phyloP scores from a whole-genome alignment of 2,888 invertebrate genomes.

The Athetis lepigone region DNA sequence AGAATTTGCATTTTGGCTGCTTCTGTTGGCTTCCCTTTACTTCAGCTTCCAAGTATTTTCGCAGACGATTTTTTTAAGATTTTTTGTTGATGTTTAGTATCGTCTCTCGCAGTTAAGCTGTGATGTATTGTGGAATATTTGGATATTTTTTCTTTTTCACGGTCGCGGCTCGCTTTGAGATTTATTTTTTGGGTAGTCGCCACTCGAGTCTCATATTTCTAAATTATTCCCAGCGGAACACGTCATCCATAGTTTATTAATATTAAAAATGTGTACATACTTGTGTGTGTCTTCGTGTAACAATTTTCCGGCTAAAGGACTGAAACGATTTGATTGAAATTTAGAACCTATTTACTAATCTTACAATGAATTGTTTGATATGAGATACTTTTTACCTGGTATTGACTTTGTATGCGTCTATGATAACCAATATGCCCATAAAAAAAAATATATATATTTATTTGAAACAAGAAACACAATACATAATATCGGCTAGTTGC shows the following conservation, averaged over 20 bases:
- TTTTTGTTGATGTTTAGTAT: slow-evolving; percentile 60
- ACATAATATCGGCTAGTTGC: too few species aligned
- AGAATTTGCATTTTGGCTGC: slow-evolving; percentile 85
- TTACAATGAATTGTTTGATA: too few species aligned
- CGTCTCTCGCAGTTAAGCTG: slow-evolving; percentile 54
- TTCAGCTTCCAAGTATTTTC: slow-evolving; percentile 64
- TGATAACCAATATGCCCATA: too few species aligned
- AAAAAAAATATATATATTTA: too few species aligned
- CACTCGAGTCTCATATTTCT: background rate
- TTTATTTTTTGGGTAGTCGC: slow-evolving; percentile 25
- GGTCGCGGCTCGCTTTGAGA: slow-evolving; percentile 28
- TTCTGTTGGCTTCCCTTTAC: slow-evolving; percentile 72
- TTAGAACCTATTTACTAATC: too few species aligned
- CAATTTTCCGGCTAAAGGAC: too few species aligned
- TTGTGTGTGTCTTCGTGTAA: too few species aligned
- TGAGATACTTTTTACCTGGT: too few species aligned
- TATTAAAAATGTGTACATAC: too few species aligned
- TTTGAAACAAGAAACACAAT: too few species aligned
- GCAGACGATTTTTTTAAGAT: slow-evolving; percentile 63
- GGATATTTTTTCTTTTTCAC: slow-evolving; percentile 33
- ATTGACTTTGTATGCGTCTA: too few species aligned
- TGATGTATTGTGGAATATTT: slow-evolving; percentile 55
- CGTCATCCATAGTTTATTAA: background rate
- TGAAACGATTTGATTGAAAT: too few species aligned
- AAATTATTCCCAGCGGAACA: background rate